These are phyloP conservation scores for Malacosoma neustria DNA, from an alignment of 2,888 invertebrate species.

Conservation along the genomic window DNA sequence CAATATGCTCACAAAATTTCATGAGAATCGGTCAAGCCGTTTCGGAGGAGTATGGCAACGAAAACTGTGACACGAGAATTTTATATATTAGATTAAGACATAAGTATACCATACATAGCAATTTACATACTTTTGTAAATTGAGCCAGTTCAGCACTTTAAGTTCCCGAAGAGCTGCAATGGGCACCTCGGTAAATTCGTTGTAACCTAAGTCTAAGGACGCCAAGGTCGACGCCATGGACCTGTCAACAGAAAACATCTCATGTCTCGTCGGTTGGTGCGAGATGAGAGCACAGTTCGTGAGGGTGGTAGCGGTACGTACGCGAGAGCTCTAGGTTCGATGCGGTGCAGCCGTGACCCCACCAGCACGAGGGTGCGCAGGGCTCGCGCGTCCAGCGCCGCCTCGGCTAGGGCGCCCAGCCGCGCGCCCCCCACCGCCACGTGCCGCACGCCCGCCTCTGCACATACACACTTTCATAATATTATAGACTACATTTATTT, in stretches of 20 bases:
- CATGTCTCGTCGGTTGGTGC: not conserved
- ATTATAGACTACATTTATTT: too few species aligned
- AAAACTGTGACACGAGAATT: too few species aligned
- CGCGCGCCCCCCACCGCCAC: constrained; percentile 78
- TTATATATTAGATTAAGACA: too few species aligned
- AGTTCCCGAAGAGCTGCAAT: constrained; percentile 77
- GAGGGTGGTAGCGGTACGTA: constrained; percentile 36
- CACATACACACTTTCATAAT: constrained; percentile 6
- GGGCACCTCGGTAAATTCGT: constrained; percentile 81
- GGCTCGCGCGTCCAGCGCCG: constrained; percentile 81
- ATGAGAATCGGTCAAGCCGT: too few species aligned
- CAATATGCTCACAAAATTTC: too few species aligned
- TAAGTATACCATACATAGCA: too few species aligned
- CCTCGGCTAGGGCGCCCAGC: constrained; percentile 80
- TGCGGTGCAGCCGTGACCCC: constrained; percentile 82
- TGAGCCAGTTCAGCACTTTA: constrained; percentile 82
- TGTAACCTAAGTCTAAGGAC: constrained; percentile 85
- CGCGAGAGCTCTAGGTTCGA: constrained; percentile 83
- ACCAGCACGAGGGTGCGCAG: constrained; percentile 85
- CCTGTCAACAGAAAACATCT: constrained; percentile 51
- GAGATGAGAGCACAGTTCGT: not conserved
- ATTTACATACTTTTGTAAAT: constrained; percentile 83
- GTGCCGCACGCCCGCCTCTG: constrained; percentile 73
- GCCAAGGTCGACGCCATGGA: constrained; percentile 84
- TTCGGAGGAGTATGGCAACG: too few species aligned